Evolutionary conservation across 2,797 vertebrate species (phyloP).

Genomic region (Mus minutoides): DNA sequence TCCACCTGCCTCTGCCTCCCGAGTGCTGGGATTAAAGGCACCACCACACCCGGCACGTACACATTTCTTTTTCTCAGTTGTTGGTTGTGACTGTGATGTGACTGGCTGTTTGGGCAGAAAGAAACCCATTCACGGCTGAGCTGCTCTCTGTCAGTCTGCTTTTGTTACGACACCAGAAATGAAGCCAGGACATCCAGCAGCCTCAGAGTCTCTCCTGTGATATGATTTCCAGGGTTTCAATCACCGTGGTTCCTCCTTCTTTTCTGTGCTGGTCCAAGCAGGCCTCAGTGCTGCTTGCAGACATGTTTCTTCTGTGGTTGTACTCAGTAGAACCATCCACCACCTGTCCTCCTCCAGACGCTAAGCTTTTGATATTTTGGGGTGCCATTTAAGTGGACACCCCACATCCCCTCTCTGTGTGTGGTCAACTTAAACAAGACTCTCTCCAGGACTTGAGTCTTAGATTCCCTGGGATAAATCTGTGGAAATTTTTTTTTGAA

Average conservation of each 20-base stretch:
- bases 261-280: neutral
- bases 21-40: too few species aligned
- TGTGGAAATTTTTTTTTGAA: neutral
- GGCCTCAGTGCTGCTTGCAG: too few species aligned
- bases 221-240: neutral
- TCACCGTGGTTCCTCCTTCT: too few species aligned
- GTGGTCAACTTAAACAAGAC: neutral
- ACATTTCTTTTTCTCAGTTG: neutral
- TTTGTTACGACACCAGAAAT: neutral
- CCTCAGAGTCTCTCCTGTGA: neutral
- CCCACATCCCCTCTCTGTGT: neutral
- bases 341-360: neutral
- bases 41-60: too few species aligned
- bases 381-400: neutral
- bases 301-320: accelerated
- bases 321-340: accelerated
- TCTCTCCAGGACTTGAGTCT: neutral
- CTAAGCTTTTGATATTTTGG: neutral
- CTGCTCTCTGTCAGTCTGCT: neutral
- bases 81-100: neutral
- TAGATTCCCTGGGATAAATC: neutral
- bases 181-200: neutral
- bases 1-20: too few species aligned
- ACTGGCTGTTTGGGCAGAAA: neutral
- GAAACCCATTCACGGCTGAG: neutral